Evolutionary conservation across 1,140 invertebrate species (phyloP), one percentile per base, ranked within the genome.

Genomic region (Batillaria attramentaria): DNA sequence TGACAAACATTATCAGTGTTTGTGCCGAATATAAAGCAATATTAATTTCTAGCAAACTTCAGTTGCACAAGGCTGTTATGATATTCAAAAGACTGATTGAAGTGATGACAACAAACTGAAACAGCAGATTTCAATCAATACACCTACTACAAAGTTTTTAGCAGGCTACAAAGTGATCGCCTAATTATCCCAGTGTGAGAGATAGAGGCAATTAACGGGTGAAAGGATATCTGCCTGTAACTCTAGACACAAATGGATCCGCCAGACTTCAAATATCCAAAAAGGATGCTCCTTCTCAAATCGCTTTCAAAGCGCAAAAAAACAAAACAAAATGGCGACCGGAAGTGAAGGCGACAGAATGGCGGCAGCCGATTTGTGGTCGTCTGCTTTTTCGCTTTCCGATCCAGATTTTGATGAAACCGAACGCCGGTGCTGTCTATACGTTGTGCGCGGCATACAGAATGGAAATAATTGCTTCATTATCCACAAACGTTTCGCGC

Each of bases 381-480:
- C 43, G 43, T 73, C 46, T 54, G 43, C 13, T 13, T 73, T 73
- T 73, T 50, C 43, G 35, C 46, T 73, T 57, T 3, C 42, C 13
- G 46, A 50, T 73, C 54, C 33, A 31, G 54, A 28, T 50, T 57
- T 54, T 43, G 72, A 35, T 46, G 70, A 31, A n/a, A 50, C 37
- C n/a, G 37, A 35, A 20, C 33, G n/a, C 39, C 66, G 66, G 20
- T 69, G 42, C 66, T 24, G 72, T 39, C 35, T n/a, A 28, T 54
- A 31, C 72, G 20, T 57, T 13, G 50, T 50, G 39, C 10, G 46
- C 46, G 39, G 46, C n/a, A 62, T 13, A 62, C n/a, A 54, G 72
- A 73, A 57, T 57, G 54, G 39, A 57, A 54, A 50, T 73, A 57
- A 73, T 57, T 54, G 54, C 43, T 57, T 37, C 72, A 50, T 72